Conservation (phyloP, 2,888 invertebrate genomes). For the Heteromurus nitidus region DNA sequence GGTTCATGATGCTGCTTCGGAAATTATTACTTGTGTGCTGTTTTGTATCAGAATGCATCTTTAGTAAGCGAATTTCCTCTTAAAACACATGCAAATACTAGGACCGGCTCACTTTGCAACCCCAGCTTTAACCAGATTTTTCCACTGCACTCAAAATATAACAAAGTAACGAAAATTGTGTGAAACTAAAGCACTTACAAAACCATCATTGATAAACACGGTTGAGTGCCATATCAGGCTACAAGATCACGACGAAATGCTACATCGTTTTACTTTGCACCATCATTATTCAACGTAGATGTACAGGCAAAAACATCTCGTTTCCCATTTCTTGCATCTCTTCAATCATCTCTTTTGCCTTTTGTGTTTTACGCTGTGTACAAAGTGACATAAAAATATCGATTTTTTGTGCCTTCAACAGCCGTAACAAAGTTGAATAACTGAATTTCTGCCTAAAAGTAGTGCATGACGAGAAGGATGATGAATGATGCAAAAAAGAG, state of each 20-base stretch:
- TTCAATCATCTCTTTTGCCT: slow-evolving; percentile 22
- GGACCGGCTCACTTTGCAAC: too few relatives aligned
- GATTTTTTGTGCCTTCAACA: neutral
- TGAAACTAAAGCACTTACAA: slow-evolving; percentile 23
- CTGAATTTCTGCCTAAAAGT: slow-evolving; percentile 17
- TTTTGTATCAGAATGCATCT: too few relatives aligned
- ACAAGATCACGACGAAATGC: slow-evolving; percentile 42
- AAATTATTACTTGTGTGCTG: too few relatives aligned
- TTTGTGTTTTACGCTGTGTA: neutral
- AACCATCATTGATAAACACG: slow-evolving; percentile 31
- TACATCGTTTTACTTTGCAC: slow-evolving; percentile 1
- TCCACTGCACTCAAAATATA: neutral
- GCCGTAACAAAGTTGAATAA: slow-evolving; percentile 43
- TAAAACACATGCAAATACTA: too few relatives aligned
- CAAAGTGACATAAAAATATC: neutral
- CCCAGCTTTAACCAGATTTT: neutral
- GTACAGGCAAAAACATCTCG: neutral
- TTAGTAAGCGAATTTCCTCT: too few relatives aligned
- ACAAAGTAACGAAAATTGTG: slow-evolving; percentile 25
- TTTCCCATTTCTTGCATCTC: slow-evolving; percentile 7
- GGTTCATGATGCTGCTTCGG: too few relatives aligned
- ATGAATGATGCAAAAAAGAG: neutral
- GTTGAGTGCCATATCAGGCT: slow-evolving; percentile 43
- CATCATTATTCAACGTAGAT: neutral
- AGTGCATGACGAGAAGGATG: slow-evolving; percentile 22